Evolutionary conservation across 2,113 vertebrate species (phyloP).

Genomic region (Nothoprocta perdicaria): DNA sequence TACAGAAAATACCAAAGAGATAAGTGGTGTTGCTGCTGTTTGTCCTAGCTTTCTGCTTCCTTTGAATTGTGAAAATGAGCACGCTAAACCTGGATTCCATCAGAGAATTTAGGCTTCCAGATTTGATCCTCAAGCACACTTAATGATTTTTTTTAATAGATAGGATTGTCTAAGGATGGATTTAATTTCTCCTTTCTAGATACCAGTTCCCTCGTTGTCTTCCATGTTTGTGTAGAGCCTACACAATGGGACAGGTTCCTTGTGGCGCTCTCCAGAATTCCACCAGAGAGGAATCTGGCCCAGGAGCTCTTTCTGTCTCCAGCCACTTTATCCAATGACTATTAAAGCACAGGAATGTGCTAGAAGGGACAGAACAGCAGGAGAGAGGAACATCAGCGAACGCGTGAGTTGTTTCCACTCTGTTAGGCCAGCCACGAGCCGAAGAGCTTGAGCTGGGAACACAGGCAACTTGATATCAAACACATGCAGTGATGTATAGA

Average conservation of each 20-base stretch:
- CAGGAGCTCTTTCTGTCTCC: neutral
- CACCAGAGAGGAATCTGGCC: neutral
- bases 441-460: neutral
- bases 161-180: neutral
- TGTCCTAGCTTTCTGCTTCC: slow-evolving; percentile 1
- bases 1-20: slow-evolving; percentile 57
- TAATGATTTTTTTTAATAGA: neutral
- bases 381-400: neutral
- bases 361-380: neutral
- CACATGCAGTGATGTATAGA: neutral
- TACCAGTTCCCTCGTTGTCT: neutral
- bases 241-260: neutral
- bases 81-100: slow-evolving; percentile 24
- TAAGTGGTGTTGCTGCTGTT: slow-evolving; percentile 16
- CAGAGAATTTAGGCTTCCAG: neutral
- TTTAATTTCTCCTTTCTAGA: neutral
- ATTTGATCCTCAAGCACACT: slow-evolving; percentile 33
- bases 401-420: neutral
- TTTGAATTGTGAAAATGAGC: slow-evolving; percentile 10
- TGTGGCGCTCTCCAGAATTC: neutral
- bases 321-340: neutral
- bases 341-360: neutral
- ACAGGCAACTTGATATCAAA: neutral
- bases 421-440: neutral
- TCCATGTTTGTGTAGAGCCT: neutral